Base-by-base conservation (phyloP, 2,888 invertebrate genomes). In the Antitype chi region DNA sequence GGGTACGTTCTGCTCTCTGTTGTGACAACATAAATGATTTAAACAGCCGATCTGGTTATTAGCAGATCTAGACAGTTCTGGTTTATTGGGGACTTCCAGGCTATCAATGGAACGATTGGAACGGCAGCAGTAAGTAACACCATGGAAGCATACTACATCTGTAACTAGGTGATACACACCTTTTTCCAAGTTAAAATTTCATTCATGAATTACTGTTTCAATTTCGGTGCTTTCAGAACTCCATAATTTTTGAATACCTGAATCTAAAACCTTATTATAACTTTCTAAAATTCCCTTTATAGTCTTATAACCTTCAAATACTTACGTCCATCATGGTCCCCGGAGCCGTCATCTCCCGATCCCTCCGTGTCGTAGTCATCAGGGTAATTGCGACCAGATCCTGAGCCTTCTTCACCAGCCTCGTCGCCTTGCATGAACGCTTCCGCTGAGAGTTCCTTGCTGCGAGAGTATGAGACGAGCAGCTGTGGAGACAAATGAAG, bases 341-440 rank as follows among this genome's bases (percentile, higher is more conserved):
- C 97, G 0, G 97, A 97, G 23, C 97, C 97, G 67, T 96, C 96
- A 23, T 96, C 96, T 0, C 96, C 96, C 3, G 95, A 96, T 0
- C 95, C 95, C 72, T 96, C 96, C 0, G 94, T 94, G 73, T 97
- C 96, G 80, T 97, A 97, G 78, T 97, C 97, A 60, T 96, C 95
- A 59, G 94, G 92, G 86, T 96, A 96, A 80, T 96, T 96, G 66
- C 97, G 96, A 59, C 95, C 97, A 6, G 97, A 97, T 38, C 97
- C 97, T 0, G 97, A 97, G 3, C 97, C 97, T 85, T 95, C 96
- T 70, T 94, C 95, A 0, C 96, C 97, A 0, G 97, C 97, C 76
- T 97, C 97, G 85, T 97, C 97, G 0, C 97, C 97, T 88, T 97
- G 97, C 97, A 97, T 97, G 90, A 95, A 96, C 13, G 95, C 93